Base-by-base conservation (phyloP, 2,113 vertebrate genomes). In the Calonectris borealis region DNA sequence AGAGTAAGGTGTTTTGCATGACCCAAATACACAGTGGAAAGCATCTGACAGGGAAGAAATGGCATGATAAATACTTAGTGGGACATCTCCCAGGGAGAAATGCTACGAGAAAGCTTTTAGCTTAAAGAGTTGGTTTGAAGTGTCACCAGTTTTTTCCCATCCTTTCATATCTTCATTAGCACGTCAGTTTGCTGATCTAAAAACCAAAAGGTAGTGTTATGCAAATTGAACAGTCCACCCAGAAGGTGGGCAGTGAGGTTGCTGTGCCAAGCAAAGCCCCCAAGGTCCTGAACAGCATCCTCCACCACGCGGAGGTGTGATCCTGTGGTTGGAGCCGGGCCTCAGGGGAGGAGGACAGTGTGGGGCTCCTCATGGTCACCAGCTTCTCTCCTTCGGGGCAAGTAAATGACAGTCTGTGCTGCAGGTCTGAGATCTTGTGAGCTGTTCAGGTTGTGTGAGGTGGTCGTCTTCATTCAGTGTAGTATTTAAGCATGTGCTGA, bases 271-370 rank as follows among this genome's bases (percentile, higher is more conserved):
- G 32, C 27, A 71, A 84, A 90, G 54, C 32, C 22, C 17, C 40
- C 25, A 7, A 18, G 25, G 32, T 76, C 86, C 44, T 46, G 18
- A 22, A 51, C 10, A 7, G 8, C 31, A 34, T 90, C 55, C 57
- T 66, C 61, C 48, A 31, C n/a, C 42, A 11, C 6, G 11, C 0
- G 0, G 51, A 40, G 22, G 10, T 69, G 15, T 31, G 7, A 26
- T 91, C 13, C 40, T 62, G 61, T 42, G 25, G 2, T 5, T 48
- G 60, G 48, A 58, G 71, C 36, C 0, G 2, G 54, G 10, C 40
- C 26, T 40, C 38, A 7, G 54, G 40, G 38, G 16, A 51, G 54
- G 12, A 90, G 51, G 46, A 22, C 36, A 32, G 32, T 10, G 25
- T 36, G n/a, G 38, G 14, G 10, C 25, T 72, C 61, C 42, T 66